phyloP scores from a whole-genome alignment of 2,113 vertebrate species.

The Nothobranchius furzeri region DNA sequence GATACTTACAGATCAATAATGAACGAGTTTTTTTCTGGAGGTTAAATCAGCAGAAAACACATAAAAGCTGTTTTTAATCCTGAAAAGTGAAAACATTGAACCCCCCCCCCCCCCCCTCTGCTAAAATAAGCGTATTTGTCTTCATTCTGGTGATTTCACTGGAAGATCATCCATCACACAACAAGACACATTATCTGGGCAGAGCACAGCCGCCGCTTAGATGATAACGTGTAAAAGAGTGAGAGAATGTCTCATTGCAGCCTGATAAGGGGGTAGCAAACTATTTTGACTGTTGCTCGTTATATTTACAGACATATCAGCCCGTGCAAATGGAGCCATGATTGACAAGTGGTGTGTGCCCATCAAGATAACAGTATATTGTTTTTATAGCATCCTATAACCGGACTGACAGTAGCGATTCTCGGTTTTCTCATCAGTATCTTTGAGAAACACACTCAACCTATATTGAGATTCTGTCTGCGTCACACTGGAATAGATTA shows the following conservation, averaged over 20 bases:
- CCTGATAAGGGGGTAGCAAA: conserved; percentile 68
- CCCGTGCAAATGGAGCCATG: conserved; percentile 70
- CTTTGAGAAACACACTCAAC: conserved; percentile 40
- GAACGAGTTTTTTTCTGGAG: no score
- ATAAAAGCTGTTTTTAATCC: neutral
- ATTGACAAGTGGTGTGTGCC: conserved; percentile 75
- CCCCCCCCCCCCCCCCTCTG: no score
- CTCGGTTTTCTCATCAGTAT: conserved; percentile 49
- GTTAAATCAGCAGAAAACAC: no score
- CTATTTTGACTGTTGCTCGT: conserved; percentile 67
- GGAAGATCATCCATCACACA: conserved; percentile 55
- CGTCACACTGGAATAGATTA: neutral
- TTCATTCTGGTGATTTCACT: conserved; percentile 62
- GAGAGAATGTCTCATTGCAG: conserved; percentile 69
- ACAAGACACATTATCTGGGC: conserved; percentile 64
- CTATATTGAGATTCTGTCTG: conserved; percentile 10
- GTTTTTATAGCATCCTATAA: conserved; percentile 53
- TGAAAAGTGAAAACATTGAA: no score
- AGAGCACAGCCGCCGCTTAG: conserved; percentile 65
- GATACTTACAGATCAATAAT: no score
- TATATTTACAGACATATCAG: conserved; percentile 79
- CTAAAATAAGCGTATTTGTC: no score
- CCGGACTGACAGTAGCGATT: conserved; percentile 28
- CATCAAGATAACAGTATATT: conserved; percentile 63
- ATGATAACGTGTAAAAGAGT: conserved; percentile 72